Evolutionary conservation across 2,888 invertebrate species (phyloP).

Genomic region (Andrena praecox): DNA sequence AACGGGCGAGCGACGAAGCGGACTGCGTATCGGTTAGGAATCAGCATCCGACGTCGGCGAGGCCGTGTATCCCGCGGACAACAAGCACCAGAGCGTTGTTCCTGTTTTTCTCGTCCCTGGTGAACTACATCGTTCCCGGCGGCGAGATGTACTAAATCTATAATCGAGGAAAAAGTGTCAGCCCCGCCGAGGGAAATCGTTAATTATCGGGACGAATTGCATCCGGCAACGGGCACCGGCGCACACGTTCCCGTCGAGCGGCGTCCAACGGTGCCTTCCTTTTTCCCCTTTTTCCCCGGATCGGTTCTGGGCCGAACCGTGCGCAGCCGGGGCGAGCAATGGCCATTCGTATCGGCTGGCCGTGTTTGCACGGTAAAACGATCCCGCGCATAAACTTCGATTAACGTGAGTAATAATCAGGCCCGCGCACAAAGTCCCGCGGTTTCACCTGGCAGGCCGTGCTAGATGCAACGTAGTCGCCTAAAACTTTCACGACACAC

Average conservation of each 20-base stretch:
- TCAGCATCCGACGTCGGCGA: slow-evolving; percentile 22
- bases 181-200: slow-evolving; percentile 42
- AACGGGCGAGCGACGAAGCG: not conserved
- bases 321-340: not conserved
- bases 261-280: not conserved
- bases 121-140: slow-evolving; percentile 17
- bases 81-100: slow-evolving; percentile 35
- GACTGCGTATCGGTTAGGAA: slow-evolving; percentile 14
- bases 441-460: slow-evolving; percentile 47
- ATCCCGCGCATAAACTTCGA: slow-evolving; percentile 60
- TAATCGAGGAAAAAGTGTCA: slow-evolving; percentile 48
- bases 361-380: slow-evolving; percentile 55
- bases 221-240: slow-evolving; percentile 21
- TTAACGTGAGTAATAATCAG: slow-evolving; percentile 61
- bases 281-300: not conserved
- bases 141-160: slow-evolving; percentile 36
- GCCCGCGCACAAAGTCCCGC: slow-evolving; percentile 12
- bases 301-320: slow-evolving; percentile 1
- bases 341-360: slow-evolving; percentile 35
- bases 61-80: not conserved
- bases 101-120: slow-evolving; percentile 31
- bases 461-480: slow-evolving; percentile 41
- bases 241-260: slow-evolving; percentile 7
- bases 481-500: slow-evolving; percentile 58
- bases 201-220: slow-evolving; percentile 44